Conservation (phyloP, 2,888 invertebrate species). For the Galerucella pusilla region DNA sequence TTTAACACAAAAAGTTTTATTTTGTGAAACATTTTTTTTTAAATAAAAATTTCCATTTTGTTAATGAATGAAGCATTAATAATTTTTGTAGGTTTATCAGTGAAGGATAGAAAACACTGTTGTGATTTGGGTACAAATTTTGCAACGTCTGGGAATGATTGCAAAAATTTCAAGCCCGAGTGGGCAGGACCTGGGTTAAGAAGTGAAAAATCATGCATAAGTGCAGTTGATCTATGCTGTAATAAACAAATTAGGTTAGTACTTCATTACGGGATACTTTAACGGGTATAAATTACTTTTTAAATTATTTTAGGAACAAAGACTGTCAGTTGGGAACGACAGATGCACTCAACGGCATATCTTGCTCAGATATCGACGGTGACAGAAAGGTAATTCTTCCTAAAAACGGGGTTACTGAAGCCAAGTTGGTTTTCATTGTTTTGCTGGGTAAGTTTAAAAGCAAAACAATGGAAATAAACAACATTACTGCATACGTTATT, state of each 20-base stretch:
- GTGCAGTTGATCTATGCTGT: slow-evolving; percentile 75
- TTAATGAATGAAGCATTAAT: not conserved
- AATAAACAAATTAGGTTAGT: slow-evolving; percentile 66
- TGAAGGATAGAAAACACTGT: slow-evolving; percentile 59
- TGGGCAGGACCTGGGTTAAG: slow-evolving; percentile 68
- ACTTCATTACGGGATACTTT: not conserved
- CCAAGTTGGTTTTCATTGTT: not conserved
- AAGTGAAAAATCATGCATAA: slow-evolving; percentile 72
- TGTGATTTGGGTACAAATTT: slow-evolving; percentile 61
- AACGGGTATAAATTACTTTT: slow-evolving; percentile 6
- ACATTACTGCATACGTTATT: slow-evolving; percentile 7
- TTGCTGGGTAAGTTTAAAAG: slow-evolving; percentile 4
- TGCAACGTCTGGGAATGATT: slow-evolving; percentile 58
- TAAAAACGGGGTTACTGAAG: not conserved
- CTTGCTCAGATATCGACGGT: slow-evolving; percentile 44
- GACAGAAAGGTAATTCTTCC: slow-evolving; percentile 49
- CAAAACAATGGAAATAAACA: slow-evolving; percentile 8
- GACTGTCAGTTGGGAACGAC: slow-evolving; percentile 68
- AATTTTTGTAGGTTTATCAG: slow-evolving; percentile 53
- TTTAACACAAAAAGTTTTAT: too few relatives aligned
- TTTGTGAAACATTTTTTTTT: too few relatives aligned
- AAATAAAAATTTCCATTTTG: too few relatives aligned
- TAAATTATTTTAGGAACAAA: slow-evolving; percentile 61
- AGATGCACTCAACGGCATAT: slow-evolving; percentile 64
- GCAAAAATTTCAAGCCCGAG: slow-evolving; percentile 60